Percentiles rank a stretch among this genome's conserved stretches.
These are phyloP conservation scores for Synanthedon myopaeformis DNA, from an alignment of 2,888 invertebrate species.

Conservation along the genomic window DNA sequence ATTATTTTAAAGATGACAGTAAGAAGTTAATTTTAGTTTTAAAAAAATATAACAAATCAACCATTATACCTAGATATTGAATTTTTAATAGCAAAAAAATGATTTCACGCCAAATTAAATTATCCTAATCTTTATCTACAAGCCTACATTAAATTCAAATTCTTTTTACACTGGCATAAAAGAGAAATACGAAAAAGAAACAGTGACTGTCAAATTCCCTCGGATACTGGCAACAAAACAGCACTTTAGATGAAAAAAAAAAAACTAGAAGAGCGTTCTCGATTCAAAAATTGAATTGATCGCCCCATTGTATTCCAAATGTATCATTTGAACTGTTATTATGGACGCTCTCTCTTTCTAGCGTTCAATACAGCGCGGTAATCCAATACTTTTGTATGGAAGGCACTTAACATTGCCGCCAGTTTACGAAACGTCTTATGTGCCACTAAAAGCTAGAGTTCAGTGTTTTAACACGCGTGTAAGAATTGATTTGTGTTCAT, in stretches of 20 bases:
- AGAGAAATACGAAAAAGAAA: constrained; percentile 59
- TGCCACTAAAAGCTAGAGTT: constrained; percentile 36
- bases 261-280: constrained; percentile 68
- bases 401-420: constrained; percentile 57
- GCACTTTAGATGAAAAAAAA: constrained; percentile 62
- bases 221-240: constrained; percentile 68
- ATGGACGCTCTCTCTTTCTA: constrained; percentile 54
- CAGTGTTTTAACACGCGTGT: constrained; percentile 27
- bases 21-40: too few relatives aligned
- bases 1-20: too few relatives aligned
- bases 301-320: constrained; percentile 71
- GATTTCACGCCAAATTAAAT: too few relatives aligned
- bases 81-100: too few relatives aligned
- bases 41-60: too few relatives aligned
- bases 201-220: constrained; percentile 68
- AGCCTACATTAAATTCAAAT: constrained; percentile 42
- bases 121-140: constrained; percentile 24
- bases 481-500: constrained; percentile 9
- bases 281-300: constrained; percentile 72
- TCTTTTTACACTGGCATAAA: constrained; percentile 17
- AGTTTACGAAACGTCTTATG: constrained; percentile 47
- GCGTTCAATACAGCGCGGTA: constrained; percentile 61
- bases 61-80: too few relatives aligned
- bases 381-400: constrained; percentile 70
- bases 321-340: constrained; percentile 72